Evolutionary conservation across 2,797 vertebrate species (phyloP), one percentile per base, ranked within the genome.

Genomic region (Coilia nasus): DNA sequence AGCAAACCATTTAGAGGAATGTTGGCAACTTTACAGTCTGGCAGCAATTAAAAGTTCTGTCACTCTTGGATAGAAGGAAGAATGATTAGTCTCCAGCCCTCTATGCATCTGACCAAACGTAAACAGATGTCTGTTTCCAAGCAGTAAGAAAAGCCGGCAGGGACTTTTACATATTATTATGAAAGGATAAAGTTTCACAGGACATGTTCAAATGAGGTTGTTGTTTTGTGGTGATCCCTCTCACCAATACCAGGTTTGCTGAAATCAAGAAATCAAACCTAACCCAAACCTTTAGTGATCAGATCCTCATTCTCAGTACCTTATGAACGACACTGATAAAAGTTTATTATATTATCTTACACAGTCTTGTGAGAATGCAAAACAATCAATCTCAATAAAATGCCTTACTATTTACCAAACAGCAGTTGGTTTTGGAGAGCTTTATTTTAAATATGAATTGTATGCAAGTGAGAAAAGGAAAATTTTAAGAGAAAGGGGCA

Each of bases 41-140:
- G 91, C 91, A 93, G 87, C 91, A 91, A 93, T 94, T 93, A 94
- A 87, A 88, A 89, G 23, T 87, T 88, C 86, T 91, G 90, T 92
- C 90, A 92, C 87, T 87, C 83, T 11, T 44, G 82, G 67, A 86
- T 56, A 62, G 83, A 46, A 83, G 56, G 23, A 75, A 83, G 57
- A 19, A 35, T 35, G 81, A 17, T 56, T 86, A 14, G 28, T 54
- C 62, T 87, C 83, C 81, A 59, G 47, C 50, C 12, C 46, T 85
- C 25, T 64, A 67, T 87, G 17, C 44, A 84, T 46, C 78, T 23
- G 81, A 50, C 50, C 57, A 47, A 84, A 75, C 83, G 83, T 88
- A 84, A 82, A 84, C 75, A 84, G 81, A 28, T 81, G 46, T 15
- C 6, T 15, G 88, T 89, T 86, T 86, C 86, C 47, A 83, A 54